phyloP scores from a whole-genome alignment of 2,113 vertebrate genomes.

The Upupa epops region DNA sequence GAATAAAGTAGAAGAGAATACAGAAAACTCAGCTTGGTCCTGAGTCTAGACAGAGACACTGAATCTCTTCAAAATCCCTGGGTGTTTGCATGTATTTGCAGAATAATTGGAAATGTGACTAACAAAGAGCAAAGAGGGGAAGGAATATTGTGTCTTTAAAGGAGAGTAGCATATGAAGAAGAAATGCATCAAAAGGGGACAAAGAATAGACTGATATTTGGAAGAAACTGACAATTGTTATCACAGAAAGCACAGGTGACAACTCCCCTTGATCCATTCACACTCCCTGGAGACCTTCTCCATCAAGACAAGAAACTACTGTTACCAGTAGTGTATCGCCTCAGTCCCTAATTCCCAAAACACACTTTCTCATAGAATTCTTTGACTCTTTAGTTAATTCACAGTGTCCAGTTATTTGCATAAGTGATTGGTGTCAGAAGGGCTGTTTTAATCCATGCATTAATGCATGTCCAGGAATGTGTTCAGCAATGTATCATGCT shows the following conservation, averaged over 20 bases:
- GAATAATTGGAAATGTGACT: not conserved
- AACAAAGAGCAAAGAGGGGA: not conserved
- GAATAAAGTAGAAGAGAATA: slow-evolving; percentile 2
- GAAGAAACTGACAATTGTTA: not conserved
- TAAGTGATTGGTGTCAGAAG: not conserved
- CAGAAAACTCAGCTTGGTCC: slow-evolving; percentile 6
- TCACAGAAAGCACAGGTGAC: not conserved
- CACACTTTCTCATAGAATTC: not conserved
- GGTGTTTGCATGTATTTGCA: not conserved
- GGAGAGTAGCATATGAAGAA: not conserved
- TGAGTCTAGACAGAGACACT: not conserved
- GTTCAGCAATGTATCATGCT: not conserved
- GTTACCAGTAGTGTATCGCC: not conserved
- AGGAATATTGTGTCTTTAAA: not conserved
- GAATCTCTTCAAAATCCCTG: not conserved
- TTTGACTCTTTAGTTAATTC: not conserved
- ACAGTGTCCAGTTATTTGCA: not conserved
- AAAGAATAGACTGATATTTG: not conserved
- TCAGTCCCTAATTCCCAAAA: not conserved
- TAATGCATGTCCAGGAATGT: not conserved
- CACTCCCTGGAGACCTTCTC: not conserved
- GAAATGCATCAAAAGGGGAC: not conserved
- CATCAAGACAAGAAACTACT: not conserved
- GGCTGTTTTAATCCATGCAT: not conserved
- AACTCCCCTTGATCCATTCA: not conserved